phyloP scores from a whole-genome alignment of 2,888 invertebrate genomes.

The Lucinisca nassula region DNA sequence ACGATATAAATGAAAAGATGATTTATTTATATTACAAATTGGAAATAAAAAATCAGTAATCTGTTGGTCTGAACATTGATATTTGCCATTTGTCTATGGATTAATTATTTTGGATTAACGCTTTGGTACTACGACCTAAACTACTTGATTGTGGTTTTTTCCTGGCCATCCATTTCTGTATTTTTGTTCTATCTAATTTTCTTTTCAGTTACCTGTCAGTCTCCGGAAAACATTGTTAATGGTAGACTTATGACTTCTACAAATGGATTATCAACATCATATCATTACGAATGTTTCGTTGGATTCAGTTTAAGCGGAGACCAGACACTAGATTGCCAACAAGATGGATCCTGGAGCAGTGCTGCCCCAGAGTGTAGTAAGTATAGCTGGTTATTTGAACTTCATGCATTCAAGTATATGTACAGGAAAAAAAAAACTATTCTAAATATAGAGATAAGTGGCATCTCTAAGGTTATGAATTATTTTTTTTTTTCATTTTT shows the following conservation, averaged over 20 bases:
- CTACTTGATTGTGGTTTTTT: no score
- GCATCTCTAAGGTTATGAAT: no score
- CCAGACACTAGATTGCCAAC: neutral
- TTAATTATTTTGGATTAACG: no score
- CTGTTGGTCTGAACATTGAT: no score
- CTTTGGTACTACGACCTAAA: no score
- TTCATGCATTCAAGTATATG: no score
- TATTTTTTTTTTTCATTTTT: no score
- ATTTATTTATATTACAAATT: neutral
- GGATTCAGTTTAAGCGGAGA: neutral
- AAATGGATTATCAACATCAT: neutral
- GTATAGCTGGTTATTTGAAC: neutral
- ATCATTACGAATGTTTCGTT: neutral
- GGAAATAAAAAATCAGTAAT: neutral
- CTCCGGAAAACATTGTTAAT: neutral
- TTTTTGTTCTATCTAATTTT: neutral
- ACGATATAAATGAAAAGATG: no score
- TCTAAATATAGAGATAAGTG: no score
- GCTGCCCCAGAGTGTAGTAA: neutral
- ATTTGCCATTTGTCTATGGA: no score
- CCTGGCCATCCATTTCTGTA: no score
- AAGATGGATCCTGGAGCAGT: neutral
- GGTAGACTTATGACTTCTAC: neutral
- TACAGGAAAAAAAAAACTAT: no score
- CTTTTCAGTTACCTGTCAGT: slow-evolving; percentile 42